Evolutionary conservation across 2,888 invertebrate genomes (phyloP).

Genomic region (Anarsia innoxiella): DNA sequence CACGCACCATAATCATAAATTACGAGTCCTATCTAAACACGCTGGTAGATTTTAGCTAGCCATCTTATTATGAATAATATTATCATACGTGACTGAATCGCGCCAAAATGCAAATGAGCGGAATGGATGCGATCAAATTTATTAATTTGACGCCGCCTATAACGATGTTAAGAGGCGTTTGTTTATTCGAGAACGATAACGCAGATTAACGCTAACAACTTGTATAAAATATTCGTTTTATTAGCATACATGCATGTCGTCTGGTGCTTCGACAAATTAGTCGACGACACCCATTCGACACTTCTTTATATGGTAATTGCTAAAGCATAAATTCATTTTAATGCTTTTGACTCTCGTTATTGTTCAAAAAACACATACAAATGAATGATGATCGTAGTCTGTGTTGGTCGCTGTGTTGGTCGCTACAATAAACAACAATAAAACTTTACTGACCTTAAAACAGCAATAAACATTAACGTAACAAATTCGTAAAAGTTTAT

Average conservation of each 20-base stretch:
- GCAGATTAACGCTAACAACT: constrained; percentile 53
- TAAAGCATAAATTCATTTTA: constrained; percentile 13
- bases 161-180: constrained; percentile 56
- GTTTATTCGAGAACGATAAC: constrained; percentile 57
- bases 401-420: no score
- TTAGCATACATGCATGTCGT: constrained; percentile 42
- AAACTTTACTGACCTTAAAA: constrained; percentile 1
- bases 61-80: constrained; percentile 3
- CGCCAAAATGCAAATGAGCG: constrained; percentile 43
- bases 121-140: constrained; percentile 50
- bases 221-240: constrained; percentile 31
- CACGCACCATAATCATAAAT: constrained; percentile 46
- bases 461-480: constrained; percentile 4
- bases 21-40: constrained; percentile 52
- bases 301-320: constrained; percentile 11
- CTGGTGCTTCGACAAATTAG: constrained; percentile 20
- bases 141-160: constrained; percentile 58
- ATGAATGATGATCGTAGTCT: no score
- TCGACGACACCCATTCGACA: no score
- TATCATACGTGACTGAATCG: constrained; percentile 10
- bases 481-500: constrained; percentile 21
- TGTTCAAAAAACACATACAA: constrained; percentile 3
- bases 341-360: background rate
- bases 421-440: no score
- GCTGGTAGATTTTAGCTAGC: constrained; percentile 26